Base-by-base conservation (phyloP, 2,113 vertebrate genomes). In the Marmota flaviventris region DNA sequence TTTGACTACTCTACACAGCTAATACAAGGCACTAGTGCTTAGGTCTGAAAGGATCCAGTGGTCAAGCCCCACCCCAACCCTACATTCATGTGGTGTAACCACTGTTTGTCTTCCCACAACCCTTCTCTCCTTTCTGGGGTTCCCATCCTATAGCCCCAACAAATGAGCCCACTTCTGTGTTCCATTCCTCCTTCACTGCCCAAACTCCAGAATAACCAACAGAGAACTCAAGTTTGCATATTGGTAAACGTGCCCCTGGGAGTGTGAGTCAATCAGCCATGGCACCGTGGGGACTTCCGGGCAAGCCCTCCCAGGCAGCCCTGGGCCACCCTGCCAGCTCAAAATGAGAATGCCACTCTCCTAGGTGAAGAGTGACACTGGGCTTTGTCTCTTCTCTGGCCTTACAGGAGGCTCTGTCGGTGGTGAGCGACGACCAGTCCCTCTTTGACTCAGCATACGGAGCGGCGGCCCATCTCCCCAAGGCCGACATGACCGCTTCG, bases 361-460 rank as follows among this genome's bases (percentile, higher is more conserved):
- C 78, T 85, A 34, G 53, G 78, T 86, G 45, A 78, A 77, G 37
- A 96, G 75, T 63, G 67, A 89, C 92, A 17, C 90, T 91, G 39
- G 86, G 37, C 6, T 7, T 87, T 65, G 34, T 78, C 82, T 95
- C 95, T 98, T 81, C 45, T 96, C 93, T 87, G 89, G 27, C 72
- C 67, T 96, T 98, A 93, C 65, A 99, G 99, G 99, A 99, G 99
- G 99, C 99, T 98, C 99, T 99, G 98, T 99, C 99, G 98, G 99
- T 99, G 99, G 99, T 99, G 99, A 99, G 99, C 97, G 99, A 99
- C 99, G 99, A 99, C 98, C 99, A 99, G 98, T 99, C 99, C 98
- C 99, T 99, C 97, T 99, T 99, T 22, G 99, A 99, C 98, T 99
- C 99, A 94, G 98, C 99, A 0, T 99, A 99, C 99, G 99, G 99